Conservation (phyloP, 1,140 invertebrate genomes). For the Dufourea novaeangliae region DNA sequence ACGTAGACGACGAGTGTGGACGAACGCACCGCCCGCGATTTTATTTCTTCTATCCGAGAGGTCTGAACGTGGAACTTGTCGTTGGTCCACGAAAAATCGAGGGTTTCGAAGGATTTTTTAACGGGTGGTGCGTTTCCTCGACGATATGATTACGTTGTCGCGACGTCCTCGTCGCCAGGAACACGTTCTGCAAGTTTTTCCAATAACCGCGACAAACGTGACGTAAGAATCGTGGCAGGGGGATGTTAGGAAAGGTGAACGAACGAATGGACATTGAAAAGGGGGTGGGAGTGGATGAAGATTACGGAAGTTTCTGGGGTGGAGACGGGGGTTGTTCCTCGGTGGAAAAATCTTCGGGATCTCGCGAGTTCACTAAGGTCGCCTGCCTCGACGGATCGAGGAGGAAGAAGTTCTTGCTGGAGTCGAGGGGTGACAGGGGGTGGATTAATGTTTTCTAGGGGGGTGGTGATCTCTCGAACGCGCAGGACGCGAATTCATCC, state of each 20-base stretch:
- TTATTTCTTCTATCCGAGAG: constrained; percentile 17
- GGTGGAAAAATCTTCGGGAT: constrained; percentile 1
- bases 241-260: background rate
- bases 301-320: constrained; percentile 35
- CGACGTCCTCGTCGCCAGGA: constrained; percentile 47
- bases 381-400: too few relatives aligned
- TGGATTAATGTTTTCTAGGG: background rate
- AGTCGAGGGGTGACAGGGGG: background rate
- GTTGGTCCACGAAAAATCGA: background rate
- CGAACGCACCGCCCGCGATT: constrained; percentile 29
- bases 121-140: constrained; percentile 45
- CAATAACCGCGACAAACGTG: constrained; percentile 30
- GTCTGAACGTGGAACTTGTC: background rate
- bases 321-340: background rate
- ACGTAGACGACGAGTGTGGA: background rate
- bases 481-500: constrained; percentile 15
- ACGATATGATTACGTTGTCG: constrained; percentile 36
- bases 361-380: too few relatives aligned
- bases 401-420: too few relatives aligned
- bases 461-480: background rate
- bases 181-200: constrained; percentile 30
- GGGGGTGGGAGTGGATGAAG: background rate
- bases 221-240: constrained; percentile 32
- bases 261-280: background rate
- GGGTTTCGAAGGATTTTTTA: background rate